A percentile compares a stretch with the other conserved stretches of the same genome.
phyloP scores from a whole-genome alignment of 2,797 vertebrate species.

The Orientallactaga sibirica region DNA sequence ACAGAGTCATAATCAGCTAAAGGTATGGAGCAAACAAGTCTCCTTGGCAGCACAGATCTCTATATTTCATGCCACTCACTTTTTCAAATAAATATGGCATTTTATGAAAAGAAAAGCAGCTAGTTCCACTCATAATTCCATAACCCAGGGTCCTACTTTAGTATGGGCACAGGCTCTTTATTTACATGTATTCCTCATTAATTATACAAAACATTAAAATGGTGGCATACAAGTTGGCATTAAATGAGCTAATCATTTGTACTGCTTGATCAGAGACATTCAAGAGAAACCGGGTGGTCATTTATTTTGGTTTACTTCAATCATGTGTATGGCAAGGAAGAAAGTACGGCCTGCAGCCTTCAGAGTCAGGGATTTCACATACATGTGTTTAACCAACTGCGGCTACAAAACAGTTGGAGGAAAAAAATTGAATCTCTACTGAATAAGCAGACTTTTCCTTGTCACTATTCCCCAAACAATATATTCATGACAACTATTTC shows the following conservation, averaged over 20 bases:
- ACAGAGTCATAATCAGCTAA: not conserved
- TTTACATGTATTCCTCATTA: not conserved
- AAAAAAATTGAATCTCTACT: not conserved
- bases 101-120: not conserved
- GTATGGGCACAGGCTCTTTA: not conserved
- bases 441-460: not conserved
- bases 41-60: slow-evolving; percentile 39
- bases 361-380: not conserved
- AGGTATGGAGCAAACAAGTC: not conserved
- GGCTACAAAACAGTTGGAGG: not conserved
- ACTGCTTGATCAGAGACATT: slow-evolving; percentile 2
- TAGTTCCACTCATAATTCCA: slow-evolving; percentile 8
- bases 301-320: slow-evolving; percentile 1
- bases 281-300: not conserved
- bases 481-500: not conserved
- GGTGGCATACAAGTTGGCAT: not conserved
- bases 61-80: not conserved
- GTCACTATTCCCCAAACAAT: not conserved
- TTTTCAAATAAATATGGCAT: slow-evolving; percentile 24
- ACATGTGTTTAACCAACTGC: not conserved
- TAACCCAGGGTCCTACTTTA: not conserved
- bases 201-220: not conserved
- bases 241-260: not conserved
- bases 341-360: not conserved
- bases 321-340: not conserved